Evolutionary conservation across 2,888 invertebrate species (phyloP).

Genomic region (Lochmaea crataegi): DNA sequence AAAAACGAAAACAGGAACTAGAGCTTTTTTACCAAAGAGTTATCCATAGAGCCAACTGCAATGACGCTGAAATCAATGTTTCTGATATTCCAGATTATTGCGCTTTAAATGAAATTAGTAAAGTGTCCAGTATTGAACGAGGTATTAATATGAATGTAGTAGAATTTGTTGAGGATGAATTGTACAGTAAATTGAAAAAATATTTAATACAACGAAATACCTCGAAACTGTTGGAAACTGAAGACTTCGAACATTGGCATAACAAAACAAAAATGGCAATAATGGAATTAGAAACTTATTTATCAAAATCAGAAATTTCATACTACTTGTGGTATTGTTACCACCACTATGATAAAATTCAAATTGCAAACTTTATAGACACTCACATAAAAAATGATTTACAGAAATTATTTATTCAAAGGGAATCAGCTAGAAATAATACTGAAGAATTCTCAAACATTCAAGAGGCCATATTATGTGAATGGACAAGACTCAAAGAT

Average conservation of each 20-base stretch:
- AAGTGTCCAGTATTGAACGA: no score
- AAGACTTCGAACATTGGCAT: constrained; percentile 8
- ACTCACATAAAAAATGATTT: neutral
- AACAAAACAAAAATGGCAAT: constrained; percentile 5
- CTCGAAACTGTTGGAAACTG: neutral
- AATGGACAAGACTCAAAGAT: neutral
- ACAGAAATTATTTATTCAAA: neutral
- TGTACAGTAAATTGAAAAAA: neutral
- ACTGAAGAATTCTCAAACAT: neutral
- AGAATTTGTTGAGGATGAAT: neutral
- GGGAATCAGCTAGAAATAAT: neutral
- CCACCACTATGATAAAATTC: neutral
- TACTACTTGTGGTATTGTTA: neutral
- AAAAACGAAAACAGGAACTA: neutral
- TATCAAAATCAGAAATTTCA: neutral
- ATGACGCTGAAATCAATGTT: neutral
- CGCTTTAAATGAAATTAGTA: neutral
- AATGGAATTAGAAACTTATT: neutral
- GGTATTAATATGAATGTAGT: neutral
- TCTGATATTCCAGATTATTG: neutral
- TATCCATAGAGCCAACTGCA: neutral
- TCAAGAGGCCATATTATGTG: neutral
- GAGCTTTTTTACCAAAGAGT: neutral
- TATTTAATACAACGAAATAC: neutral
- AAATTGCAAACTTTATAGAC: neutral